A percentile compares a stretch with the other conserved stretches of the same genome.
Conservation (phyloP, 2,797 vertebrate genomes). For the Channa striata region DNA sequence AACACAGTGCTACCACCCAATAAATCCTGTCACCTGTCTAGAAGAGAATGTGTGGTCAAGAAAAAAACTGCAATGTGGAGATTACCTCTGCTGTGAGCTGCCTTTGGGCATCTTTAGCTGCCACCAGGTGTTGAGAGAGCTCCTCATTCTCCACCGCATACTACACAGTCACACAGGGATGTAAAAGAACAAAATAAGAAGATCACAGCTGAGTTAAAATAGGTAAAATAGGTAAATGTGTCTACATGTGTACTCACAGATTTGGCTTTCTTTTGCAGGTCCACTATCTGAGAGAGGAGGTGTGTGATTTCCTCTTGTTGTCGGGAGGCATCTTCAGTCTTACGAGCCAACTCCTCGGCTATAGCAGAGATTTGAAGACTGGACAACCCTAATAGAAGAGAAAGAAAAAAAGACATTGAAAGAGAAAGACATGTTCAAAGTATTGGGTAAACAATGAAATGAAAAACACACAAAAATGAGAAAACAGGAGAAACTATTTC, state of each 20-base stretch:
- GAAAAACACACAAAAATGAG: background rate
- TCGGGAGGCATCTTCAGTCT: constrained; percentile 96
- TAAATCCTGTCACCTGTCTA: background rate
- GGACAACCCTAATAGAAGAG: constrained; percentile 85
- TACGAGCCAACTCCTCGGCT: constrained; percentile 94
- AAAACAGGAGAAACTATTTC: background rate
- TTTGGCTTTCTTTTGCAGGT: constrained; percentile 97
- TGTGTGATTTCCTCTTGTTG: constrained; percentile 99
- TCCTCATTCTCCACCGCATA: constrained; percentile 96
- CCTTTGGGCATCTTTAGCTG: constrained; percentile 96
- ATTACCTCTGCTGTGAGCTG: constrained; percentile 95
- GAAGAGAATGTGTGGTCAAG: background rate
- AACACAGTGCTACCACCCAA: background rate
- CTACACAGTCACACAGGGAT: constrained; percentile 73
- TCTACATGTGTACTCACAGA: constrained; percentile 83
- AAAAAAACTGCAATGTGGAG: background rate
- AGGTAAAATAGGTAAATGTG: background rate
- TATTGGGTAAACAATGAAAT: too few relatives aligned
- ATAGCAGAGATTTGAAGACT: constrained; percentile 94
- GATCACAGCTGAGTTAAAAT: background rate
- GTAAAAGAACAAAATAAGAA: background rate
- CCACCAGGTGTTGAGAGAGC: constrained; percentile 93
- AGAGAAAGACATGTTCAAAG: background rate
- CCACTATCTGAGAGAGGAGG: constrained; percentile 96
- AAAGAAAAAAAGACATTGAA: background rate